These are phyloP conservation scores for Canis aureus DNA, from an alignment of 2,113 vertebrate genomes.

Conservation along the genomic window DNA sequence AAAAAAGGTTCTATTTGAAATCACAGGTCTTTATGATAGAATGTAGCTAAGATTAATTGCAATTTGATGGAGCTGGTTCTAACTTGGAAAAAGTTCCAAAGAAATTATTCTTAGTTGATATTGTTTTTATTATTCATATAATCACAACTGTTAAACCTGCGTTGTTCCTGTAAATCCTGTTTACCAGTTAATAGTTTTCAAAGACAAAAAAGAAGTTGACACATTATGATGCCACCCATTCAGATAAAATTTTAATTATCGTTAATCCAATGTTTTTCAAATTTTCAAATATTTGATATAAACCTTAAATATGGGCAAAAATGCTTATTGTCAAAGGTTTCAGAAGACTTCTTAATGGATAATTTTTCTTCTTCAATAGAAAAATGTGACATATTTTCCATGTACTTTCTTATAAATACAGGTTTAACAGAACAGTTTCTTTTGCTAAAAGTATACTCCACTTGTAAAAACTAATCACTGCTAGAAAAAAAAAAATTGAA, in stretches of 20 bases:
- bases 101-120: neutral
- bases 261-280: neutral
- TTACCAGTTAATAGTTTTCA: neutral
- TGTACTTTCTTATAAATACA: neutral
- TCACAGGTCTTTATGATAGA: neutral
- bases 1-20: neutral
- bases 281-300: constrained; percentile 18
- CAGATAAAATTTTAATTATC: neutral
- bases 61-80: neutral
- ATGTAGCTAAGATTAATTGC: neutral
- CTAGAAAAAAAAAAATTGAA: constrained; percentile 1
- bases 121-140: neutral
- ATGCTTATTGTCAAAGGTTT: neutral
- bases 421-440: neutral
- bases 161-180: neutral
- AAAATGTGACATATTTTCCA: neutral
- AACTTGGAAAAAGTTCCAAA: neutral
- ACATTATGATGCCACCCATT: neutral
- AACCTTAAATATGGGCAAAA: neutral
- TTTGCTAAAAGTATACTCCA: neutral
- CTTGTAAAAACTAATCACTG: neutral
- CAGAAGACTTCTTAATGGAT: neutral
- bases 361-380: constrained; percentile 22
- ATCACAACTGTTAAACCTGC: neutral
- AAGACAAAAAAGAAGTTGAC: neutral